Base-by-base conservation (phyloP, 2,113 vertebrate genomes). In the Tragelaphus scriptus region DNA sequence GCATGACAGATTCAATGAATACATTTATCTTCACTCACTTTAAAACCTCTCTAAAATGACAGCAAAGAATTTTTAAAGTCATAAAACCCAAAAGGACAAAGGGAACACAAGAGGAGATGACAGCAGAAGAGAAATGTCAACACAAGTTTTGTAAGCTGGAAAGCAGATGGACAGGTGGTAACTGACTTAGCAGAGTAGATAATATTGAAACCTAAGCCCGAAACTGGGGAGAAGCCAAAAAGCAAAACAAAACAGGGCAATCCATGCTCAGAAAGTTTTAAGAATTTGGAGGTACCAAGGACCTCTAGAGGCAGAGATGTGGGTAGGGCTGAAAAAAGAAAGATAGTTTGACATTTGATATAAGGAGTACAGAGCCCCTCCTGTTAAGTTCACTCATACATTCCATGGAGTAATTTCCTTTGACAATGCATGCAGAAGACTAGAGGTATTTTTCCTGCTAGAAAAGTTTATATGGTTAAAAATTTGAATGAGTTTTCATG, bases 71-170 rank as follows among this genome's bases (percentile, higher is more conserved):
- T 77, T 86, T 86, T 82, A 71, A 93, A 84, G 11, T 88, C 61
- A 91, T 59, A 82, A 94, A 92, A 88, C n/a, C n/a, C 44, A 26
- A 68, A 95, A 95, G 63, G 30, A 84, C 26, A 94, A 95, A 92
- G 28, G 93, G n/a, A 84, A 90, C 79, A 89, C 55, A 32, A 96
- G 88, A 91, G 14, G 44, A 93, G 53, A 88, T 49, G 55, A 92
- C 40, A 92, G 56, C 87, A 95, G 63, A 80, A 90, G 75, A 97
- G 88, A 97, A 95, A 94, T 85, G 82, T 95, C 88, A 96, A 55
- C 65, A 88, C 36, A 85, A 85, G 11, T 94, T 98, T 94, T 93
- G 28, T 77, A 96, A 82, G 28, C 75, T 97, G 49, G 56, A 94
- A 93, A 88, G 55, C n/a, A 94, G 53, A 86, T 89, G 21, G 59